Evolutionary conservation across 2,888 invertebrate genomes (phyloP).

Genomic region (Lasioglossum lativentre): DNA sequence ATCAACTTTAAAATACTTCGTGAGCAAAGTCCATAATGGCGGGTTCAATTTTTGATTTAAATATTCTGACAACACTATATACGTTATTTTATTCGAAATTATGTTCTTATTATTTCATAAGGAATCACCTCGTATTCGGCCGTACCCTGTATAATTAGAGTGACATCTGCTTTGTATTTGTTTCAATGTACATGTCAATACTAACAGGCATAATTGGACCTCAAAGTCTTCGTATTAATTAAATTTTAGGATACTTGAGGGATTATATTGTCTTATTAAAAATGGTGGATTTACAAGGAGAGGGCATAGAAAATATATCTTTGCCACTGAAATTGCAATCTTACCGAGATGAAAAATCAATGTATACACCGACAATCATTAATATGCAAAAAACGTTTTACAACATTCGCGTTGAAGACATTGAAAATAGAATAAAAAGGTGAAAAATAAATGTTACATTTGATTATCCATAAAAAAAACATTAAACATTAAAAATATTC

Average conservation of each 20-base stretch:
- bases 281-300: slow-evolving; percentile 68
- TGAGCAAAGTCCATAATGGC: not conserved
- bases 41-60: not conserved
- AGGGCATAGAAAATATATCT: slow-evolving; percentile 68
- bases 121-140: too few relatives aligned
- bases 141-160: not conserved
- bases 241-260: not conserved
- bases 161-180: not conserved
- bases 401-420: slow-evolving; percentile 70
- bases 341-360: slow-evolving; percentile 51
- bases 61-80: not conserved
- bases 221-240: not conserved
- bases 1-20: not conserved
- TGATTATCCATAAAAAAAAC: not conserved
- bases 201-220: not conserved
- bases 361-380: slow-evolving; percentile 64
- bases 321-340: slow-evolving; percentile 70
- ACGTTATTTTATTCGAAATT: too few relatives aligned
- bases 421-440: slow-evolving; percentile 73
- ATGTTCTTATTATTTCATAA: too few relatives aligned
- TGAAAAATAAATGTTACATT: slow-evolving; percentile 38
- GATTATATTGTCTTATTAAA: slow-evolving; percentile 2
- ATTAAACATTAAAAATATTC: slow-evolving; percentile 7
- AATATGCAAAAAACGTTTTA: slow-evolving; percentile 78
- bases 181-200: slow-evolving; percentile 6